A percentile compares a stretch with the other conserved stretches of the same genome.
Conservation (phyloP, 2,888 invertebrate genomes). For the Morpho achilles region DNA sequence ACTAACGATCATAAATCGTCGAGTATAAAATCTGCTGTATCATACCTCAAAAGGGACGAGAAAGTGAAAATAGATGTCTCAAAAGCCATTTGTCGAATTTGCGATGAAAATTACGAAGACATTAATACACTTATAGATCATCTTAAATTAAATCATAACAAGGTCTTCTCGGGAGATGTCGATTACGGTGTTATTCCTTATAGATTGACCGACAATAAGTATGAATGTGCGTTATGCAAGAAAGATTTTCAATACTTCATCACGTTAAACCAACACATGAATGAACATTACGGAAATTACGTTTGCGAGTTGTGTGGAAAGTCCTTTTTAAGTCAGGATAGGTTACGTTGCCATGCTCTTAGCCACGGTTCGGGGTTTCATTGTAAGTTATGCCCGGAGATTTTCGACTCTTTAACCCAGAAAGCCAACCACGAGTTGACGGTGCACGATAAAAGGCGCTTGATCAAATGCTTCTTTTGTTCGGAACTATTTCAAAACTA, state of each 20-base stretch:
- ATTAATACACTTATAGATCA: slow-evolving; percentile 46
- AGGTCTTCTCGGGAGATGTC: slow-evolving; percentile 41
- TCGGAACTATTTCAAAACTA: slow-evolving; percentile 53
- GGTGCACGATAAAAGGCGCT: slow-evolving; percentile 47
- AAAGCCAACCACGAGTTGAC: slow-evolving; percentile 48
- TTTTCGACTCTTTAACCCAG: slow-evolving; percentile 50
- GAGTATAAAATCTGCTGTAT: slow-evolving; percentile 55
- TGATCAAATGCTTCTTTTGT: slow-evolving; percentile 55
- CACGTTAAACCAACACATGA: slow-evolving; percentile 69
- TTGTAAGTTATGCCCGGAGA: slow-evolving; percentile 48
- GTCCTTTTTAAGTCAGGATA: slow-evolving; percentile 55
- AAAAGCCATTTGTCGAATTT: slow-evolving; percentile 42
- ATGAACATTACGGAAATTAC: slow-evolving; percentile 56
- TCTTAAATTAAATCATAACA: slow-evolving; percentile 42
- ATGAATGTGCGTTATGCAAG: slow-evolving; percentile 54
- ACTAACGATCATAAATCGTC: slow-evolving; percentile 43
- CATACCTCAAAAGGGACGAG: slow-evolving; percentile 56
- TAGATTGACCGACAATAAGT: slow-evolving; percentile 39
- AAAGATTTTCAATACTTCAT: slow-evolving; percentile 58
- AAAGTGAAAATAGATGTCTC: slow-evolving; percentile 66
- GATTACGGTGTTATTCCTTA: slow-evolving; percentile 61
- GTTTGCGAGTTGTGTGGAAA: slow-evolving; percentile 66
- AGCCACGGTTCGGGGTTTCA: slow-evolving; percentile 51
- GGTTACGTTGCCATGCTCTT: slow-evolving; percentile 52
- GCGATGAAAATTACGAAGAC: slow-evolving; percentile 35